Evolutionary conservation across 2,797 vertebrate genomes (phyloP).

Genomic region (Microtus agrestis): DNA sequence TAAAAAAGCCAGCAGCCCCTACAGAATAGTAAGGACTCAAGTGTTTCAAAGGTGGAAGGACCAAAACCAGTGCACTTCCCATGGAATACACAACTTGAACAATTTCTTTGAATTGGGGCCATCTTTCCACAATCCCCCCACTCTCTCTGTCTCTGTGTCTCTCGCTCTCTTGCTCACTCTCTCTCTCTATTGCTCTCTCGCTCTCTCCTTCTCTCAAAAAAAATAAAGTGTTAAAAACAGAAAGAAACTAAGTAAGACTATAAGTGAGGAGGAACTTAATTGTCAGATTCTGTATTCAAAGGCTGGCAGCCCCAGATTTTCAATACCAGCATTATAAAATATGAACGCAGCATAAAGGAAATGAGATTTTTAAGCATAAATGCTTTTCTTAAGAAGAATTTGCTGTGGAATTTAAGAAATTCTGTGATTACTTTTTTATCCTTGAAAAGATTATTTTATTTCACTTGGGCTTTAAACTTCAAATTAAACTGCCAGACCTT

Average conservation of each 20-base stretch:
- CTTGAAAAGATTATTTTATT: slow-evolving; percentile 77
- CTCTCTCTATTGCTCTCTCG: no score
- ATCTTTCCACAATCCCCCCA: no score
- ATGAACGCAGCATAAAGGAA: slow-evolving; percentile 63
- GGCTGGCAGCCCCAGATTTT: slow-evolving; percentile 55
- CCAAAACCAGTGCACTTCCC: neutral
- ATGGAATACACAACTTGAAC: neutral
- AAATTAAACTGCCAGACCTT: slow-evolving; percentile 43
- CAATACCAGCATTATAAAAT: slow-evolving; percentile 69
- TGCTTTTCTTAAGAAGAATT: slow-evolving; percentile 74
- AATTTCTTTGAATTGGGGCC: neutral
- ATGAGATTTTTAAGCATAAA: slow-evolving; percentile 80
- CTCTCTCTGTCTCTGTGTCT: no score
- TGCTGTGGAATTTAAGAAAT: slow-evolving; percentile 78
- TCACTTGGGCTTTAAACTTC: slow-evolving; percentile 77
- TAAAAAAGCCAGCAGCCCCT: slow-evolving; percentile 43
- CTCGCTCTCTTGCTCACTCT: neutral
- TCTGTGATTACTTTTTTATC: slow-evolving; percentile 69
- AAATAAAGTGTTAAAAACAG: neutral
- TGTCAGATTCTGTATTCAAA: slow-evolving; percentile 40
- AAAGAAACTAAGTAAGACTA: neutral
- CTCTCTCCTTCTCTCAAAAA: neutral
- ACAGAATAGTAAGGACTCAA: slow-evolving; percentile 38
- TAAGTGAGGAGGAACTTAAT: neutral
- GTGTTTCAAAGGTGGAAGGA: slow-evolving; percentile 64